phyloP scores from a whole-genome alignment of 2,797 vertebrate genomes.

The Epinephelus malabaricus region DNA sequence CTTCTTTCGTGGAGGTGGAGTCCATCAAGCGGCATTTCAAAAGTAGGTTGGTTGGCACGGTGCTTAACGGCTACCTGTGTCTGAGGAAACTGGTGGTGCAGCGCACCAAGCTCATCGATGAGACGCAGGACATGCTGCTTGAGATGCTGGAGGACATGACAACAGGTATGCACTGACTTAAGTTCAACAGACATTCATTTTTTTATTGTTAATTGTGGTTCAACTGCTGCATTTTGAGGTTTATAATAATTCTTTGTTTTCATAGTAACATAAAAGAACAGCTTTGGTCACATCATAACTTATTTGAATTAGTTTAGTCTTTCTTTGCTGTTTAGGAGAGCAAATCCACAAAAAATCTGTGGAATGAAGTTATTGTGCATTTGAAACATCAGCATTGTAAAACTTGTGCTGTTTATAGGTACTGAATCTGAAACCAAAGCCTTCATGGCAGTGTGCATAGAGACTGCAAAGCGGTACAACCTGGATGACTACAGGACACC shows the following conservation, averaged over 20 bases:
- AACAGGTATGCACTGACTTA: conserved; percentile 87
- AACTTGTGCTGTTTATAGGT: conserved; percentile 82
- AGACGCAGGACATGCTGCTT: conserved; percentile 99
- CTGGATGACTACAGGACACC: conserved; percentile 98
- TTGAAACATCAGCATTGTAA: background rate
- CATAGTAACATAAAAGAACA: background rate
- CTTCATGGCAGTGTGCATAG: conserved; percentile 99
- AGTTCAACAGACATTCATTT: background rate
- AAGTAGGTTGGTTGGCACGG: conserved; percentile 97
- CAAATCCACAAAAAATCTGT: background rate
- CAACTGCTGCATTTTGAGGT: background rate
- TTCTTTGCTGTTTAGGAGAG: background rate
- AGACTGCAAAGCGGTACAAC: conserved; percentile 98
- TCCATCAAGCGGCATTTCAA: conserved; percentile 99
- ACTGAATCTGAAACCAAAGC: conserved; percentile 99
- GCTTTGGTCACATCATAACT: background rate
- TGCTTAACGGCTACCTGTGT: conserved; percentile 97
- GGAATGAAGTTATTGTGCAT: background rate
- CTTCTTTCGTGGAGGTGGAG: conserved; percentile 98
- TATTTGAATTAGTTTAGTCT: background rate
- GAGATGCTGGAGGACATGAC: conserved; percentile 99
- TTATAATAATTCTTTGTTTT: background rate
- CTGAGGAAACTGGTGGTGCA: conserved; percentile 97
- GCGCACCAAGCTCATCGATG: conserved; percentile 97
- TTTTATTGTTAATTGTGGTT: background rate